Percentiles rank a stretch among this genome's conserved stretches.
These are phyloP conservation scores for Brachyopa scutellaris DNA, from an alignment of 2,888 invertebrate genomes.

Conservation along the genomic window DNA sequence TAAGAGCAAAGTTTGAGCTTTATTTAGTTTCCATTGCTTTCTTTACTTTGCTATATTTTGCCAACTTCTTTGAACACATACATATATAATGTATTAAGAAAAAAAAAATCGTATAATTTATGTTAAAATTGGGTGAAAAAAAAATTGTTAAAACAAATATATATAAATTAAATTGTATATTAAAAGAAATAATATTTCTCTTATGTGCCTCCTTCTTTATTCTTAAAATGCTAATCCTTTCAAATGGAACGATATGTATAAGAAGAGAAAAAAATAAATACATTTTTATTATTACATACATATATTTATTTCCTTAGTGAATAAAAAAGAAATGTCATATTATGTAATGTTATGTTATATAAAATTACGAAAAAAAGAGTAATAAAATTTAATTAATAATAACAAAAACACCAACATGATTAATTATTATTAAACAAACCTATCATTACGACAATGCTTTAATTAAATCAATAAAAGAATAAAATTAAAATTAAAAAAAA, in stretches of 20 bases:
- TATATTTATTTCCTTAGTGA: conserved; percentile 64
- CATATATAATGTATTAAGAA: too few species aligned
- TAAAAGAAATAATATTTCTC: conserved; percentile 63
- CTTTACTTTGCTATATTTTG: too few species aligned
- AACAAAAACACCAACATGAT: conserved; percentile 58
- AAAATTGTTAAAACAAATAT: conserved; percentile 29
- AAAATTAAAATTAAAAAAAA: conserved; percentile 32
- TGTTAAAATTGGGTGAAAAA: not conserved
- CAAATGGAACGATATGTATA: conserved; percentile 37
- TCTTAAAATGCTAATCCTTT: conserved; percentile 48
- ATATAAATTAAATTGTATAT: not conserved
- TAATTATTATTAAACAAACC: conserved; percentile 53
- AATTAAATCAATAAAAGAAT: conserved; percentile 64
- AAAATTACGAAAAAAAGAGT: conserved; percentile 15
- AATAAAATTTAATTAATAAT: conserved; percentile 20
- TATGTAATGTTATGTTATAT: conserved; percentile 32
- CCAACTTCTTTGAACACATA: conserved; percentile 46
- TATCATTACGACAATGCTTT: conserved; percentile 70
- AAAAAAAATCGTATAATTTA: not conserved
- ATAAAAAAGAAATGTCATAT: conserved; percentile 13
- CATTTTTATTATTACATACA: conserved; percentile 41
- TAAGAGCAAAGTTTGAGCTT: too few species aligned
- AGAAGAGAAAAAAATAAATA: conserved; percentile 34
- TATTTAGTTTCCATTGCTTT: too few species aligned
- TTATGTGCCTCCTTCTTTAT: conserved; percentile 68